phyloP scores from a whole-genome alignment of 2,888 invertebrate species.

The Cheilosia impressa region DNA sequence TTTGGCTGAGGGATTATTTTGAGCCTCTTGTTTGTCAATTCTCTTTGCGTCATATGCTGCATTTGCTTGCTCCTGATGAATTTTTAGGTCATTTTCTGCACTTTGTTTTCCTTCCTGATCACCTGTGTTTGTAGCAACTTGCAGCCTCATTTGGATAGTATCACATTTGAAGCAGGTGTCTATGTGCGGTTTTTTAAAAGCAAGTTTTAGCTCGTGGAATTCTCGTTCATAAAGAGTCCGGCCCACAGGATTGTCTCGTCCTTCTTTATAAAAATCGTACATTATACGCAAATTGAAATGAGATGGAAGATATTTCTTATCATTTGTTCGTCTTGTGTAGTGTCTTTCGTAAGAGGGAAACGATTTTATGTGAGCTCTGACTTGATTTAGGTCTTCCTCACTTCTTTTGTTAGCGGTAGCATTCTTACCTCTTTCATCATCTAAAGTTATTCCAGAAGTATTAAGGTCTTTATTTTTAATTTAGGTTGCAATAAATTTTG shows the following conservation, averaged over 20 bases:
- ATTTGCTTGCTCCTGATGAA: conserved; percentile 18
- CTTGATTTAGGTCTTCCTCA: too few relatives aligned
- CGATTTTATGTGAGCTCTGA: too few relatives aligned
- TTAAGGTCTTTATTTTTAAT: conserved; percentile 14
- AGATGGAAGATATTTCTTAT: neutral
- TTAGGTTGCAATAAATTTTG: conserved; percentile 20
- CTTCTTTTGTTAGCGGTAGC: conserved; percentile 10
- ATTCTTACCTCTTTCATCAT: conserved; percentile 22
- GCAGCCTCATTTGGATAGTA: conserved; percentile 22
- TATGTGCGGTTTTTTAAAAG: too few relatives aligned
- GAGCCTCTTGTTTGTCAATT: neutral
- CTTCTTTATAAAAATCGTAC: conserved; percentile 17
- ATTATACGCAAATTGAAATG: neutral
- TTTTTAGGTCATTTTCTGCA: conserved; percentile 10
- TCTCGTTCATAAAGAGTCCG: conserved; percentile 30
- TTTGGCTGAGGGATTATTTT: neutral
- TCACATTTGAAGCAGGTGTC: conserved; percentile 25
- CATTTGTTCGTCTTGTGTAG: neutral
- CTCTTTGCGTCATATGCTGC: conserved; percentile 14
- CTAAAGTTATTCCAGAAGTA: conserved; percentile 23
- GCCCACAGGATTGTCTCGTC: conserved; percentile 17
- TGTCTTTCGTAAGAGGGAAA: neutral
- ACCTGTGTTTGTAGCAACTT: conserved; percentile 25
- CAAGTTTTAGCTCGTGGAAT: conserved; percentile 4
- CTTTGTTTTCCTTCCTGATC: conserved; percentile 4